Percentiles rank a stretch among this genome's conserved stretches.
Evolutionary conservation across 2,113 vertebrate genomes (phyloP).

Genomic region (Ceyx margarethae): DNA sequence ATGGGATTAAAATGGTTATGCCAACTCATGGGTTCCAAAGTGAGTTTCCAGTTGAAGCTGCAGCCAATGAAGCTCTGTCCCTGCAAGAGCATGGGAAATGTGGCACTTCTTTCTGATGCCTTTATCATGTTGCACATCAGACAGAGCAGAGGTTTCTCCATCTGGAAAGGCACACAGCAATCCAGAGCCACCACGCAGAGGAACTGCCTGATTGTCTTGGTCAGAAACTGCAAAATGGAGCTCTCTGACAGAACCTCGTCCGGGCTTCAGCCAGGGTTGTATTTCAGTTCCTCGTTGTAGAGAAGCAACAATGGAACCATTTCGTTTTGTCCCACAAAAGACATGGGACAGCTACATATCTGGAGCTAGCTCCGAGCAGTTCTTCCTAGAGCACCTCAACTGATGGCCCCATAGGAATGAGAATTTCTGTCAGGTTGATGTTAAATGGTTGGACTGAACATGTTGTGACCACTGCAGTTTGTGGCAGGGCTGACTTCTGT

Average conservation of each 20-base stretch:
- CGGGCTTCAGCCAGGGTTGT: background rate
- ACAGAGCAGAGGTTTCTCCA: background rate
- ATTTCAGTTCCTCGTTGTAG: background rate
- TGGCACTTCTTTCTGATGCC: background rate
- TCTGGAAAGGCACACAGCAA: background rate
- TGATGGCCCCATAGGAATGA: background rate
- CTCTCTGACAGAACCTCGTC: background rate
- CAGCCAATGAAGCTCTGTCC: background rate
- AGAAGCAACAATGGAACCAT: background rate
- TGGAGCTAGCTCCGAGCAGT: background rate
- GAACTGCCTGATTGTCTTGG: background rate
- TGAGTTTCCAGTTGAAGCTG: background rate
- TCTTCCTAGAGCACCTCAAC: fast-evolving
- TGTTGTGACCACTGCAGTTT: background rate
- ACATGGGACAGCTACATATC: background rate
- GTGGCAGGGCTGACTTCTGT: background rate
- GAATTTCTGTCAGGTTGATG: background rate
- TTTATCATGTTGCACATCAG: background rate
- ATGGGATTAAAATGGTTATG: background rate
- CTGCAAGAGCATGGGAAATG: background rate
- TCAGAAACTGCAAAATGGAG: background rate
- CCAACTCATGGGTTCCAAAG: background rate
- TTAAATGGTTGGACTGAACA: background rate
- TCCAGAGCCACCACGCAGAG: background rate
- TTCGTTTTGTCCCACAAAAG: background rate